A percentile compares a stretch with the other conserved stretches of the same genome.
These are phyloP conservation scores for Nomia melanderi DNA, from an alignment of 1,140 invertebrate genomes.

Conservation along the genomic window DNA sequence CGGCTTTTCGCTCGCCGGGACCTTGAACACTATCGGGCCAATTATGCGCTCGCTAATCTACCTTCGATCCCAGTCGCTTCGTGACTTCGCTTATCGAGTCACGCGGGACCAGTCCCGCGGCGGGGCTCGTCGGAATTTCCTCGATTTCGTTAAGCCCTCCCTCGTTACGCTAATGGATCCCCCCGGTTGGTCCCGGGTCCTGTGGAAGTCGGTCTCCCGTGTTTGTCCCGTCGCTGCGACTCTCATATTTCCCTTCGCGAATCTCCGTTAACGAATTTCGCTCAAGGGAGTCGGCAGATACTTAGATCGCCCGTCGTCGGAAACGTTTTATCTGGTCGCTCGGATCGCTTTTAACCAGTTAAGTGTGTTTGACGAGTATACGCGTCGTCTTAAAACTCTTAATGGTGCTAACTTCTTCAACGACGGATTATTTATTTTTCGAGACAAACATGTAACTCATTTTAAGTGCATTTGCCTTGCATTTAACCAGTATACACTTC, in stretches of 20 bases:
- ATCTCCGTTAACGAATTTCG: not conserved
- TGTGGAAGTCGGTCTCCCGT: not conserved
- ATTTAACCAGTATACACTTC: too few species aligned
- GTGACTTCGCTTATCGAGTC: slow-evolving; percentile 5
- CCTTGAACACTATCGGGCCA: slow-evolving; percentile 52
- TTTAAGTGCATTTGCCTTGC: too few species aligned
- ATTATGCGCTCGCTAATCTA: slow-evolving; percentile 29
- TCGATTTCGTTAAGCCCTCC: not conserved
- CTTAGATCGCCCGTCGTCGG: not conserved
- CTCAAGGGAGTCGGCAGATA: not conserved
- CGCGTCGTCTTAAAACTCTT: too few species aligned
- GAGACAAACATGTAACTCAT: too few species aligned
- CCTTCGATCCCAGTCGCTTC: not conserved
- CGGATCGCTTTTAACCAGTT: not conserved
- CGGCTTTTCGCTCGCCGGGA: slow-evolving; percentile 14
- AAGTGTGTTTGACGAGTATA: too few species aligned
- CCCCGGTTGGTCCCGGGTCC: not conserved
- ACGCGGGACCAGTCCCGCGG: not conserved
- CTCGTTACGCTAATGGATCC: slow-evolving; percentile 3
- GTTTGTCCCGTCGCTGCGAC: not conserved
- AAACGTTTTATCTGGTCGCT: not conserved
- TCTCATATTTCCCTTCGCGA: not conserved
- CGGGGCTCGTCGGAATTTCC: not conserved
- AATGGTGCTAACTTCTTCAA: too few species aligned
- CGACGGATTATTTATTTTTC: too few species aligned